Base-by-base conservation (phyloP, 2,797 vertebrate species). In the Sebastolobus alascanus region DNA sequence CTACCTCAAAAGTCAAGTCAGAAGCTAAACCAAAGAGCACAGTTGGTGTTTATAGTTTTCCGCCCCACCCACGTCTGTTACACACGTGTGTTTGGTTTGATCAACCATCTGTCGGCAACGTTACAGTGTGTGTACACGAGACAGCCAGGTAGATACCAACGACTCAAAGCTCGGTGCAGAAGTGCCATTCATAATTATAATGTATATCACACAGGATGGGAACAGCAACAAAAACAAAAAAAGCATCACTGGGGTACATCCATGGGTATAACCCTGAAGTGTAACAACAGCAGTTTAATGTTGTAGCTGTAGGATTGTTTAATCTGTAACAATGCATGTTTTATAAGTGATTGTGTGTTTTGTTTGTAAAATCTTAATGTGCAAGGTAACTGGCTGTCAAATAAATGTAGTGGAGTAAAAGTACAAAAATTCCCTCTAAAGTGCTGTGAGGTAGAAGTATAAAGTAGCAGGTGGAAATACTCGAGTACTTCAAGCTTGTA, bases 51-150 rank as follows among this genome's bases (percentile, higher is more conserved):
- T 84, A 91, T 88, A 86, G 56, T 77, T 65, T 29, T 16, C 50
- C 5, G 87, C 86, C 80, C 87, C 92, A 56, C 94, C 93, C 87
- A 92, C 84, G 59, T 37, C 27, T 74, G 11, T 8, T 35, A 12
- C 83, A 89, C 85, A 89, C 86, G 78, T 87, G 68, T 63, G 68
- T 73, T 58, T 14, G 4, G 9, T 43, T 46, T 75, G n/a, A 70
- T 65, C 40, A 3, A n/a, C 25, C 66, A 52, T n/a, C 22, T 77
- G 69, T 68, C 76, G 38, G 11, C 37, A 25, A 50, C 6, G 31
- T 8, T 52, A 9, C 50, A 27, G 61, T 16, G 43, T 59, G 60
- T 18, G 25, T 8, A 46, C 10, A 37, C 9, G 1, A 7, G n/a
- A 61, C 46, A 60, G 31, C 12, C 25, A 61, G 14, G 20, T 61